Percentiles rank a stretch among this genome's conserved stretches.
Conservation (phyloP, 2,888 invertebrate species). For the Thymelicus lineola region DNA sequence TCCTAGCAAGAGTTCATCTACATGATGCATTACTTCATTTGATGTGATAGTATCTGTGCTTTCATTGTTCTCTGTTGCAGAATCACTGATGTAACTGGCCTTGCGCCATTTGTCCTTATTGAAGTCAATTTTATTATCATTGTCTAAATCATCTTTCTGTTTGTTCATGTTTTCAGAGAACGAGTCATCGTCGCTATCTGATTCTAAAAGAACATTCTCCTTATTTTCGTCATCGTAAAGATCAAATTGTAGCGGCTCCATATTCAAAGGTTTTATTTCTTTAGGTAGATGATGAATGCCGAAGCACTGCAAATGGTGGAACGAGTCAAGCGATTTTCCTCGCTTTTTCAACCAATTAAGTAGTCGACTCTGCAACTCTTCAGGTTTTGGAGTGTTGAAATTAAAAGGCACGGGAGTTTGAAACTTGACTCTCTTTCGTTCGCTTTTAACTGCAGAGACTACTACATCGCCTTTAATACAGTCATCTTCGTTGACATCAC, state of each 20-base stretch:
- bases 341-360: conserved; percentile 81
- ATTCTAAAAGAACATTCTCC: conserved; percentile 76
- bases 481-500: conserved; percentile 65
- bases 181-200: conserved; percentile 73
- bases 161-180: conserved; percentile 66
- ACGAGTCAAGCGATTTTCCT: conserved; percentile 77
- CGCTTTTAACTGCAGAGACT: conserved; percentile 72
- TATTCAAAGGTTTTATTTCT: conserved; percentile 46
- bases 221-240: conserved; percentile 77
- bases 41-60: conserved; percentile 58
- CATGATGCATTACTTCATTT: conserved; percentile 49
- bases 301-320: conserved; percentile 84
- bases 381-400: conserved; percentile 69
- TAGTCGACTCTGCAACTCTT: conserved; percentile 71
- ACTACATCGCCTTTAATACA: conserved; percentile 57
- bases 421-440: conserved; percentile 73
- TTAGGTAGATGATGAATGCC: conserved; percentile 65
- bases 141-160: conserved; percentile 45
- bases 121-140: conserved; percentile 42
- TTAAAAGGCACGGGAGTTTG: conserved; percentile 62
- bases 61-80: conserved; percentile 58
- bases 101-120: conserved; percentile 63
- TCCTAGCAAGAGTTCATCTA: conserved; percentile 68
- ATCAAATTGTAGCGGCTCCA: conserved; percentile 47
- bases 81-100: conserved; percentile 62